Evolutionary conservation across 2,888 invertebrate species (phyloP), one percentile per base, ranked within the genome.

Genomic region (Iselma pallidipennis): DNA sequence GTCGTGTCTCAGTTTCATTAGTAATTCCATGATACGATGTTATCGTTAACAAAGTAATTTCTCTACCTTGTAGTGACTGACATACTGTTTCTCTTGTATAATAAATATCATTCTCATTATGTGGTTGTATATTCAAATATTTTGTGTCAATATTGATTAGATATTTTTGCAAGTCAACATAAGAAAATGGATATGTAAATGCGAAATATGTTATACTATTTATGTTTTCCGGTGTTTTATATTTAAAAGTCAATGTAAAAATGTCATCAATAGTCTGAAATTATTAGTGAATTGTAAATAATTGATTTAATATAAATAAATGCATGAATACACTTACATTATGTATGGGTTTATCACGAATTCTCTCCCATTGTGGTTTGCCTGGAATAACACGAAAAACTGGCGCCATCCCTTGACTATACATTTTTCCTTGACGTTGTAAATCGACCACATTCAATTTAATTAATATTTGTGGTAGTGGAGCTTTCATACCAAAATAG

Each of bases 141-240:
- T 85, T 87, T 60, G 81, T 70, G 76, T 94, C 93, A 50, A 93
- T 86, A 52, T 85, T 86, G 67, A 85, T 85, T 25, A 95, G 82
- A 73, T 89, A 86, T 66, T 88, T 88, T 80, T 93, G 92, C 55
- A 92, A 84, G 73, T 96, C 95, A 0, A 87, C 85, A 77, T 94
- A 95, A 0, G 94, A 91, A 82, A 89, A 95, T 1, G 96, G 96
- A 81, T 92, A 96, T 5, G 95, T 95, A 81, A 96, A 96, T 0
- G 95, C 95, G 82, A 95, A 92, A 82, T 92, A 95, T 6, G 90
- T 89, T 4, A 89, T 87, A 19, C 91, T 88, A 65, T 89, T 87
- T 2, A 84, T 72, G 82, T 88, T 92, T 72, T 90, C 93, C 58
- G 87, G 85, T 16, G 89, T 88, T 23, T 86, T 85, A 78, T 88